Percentiles rank a stretch among this genome's conserved stretches.
Evolutionary conservation across 2,797 vertebrate species (phyloP).

Genomic region (Xenopus petersii): DNA sequence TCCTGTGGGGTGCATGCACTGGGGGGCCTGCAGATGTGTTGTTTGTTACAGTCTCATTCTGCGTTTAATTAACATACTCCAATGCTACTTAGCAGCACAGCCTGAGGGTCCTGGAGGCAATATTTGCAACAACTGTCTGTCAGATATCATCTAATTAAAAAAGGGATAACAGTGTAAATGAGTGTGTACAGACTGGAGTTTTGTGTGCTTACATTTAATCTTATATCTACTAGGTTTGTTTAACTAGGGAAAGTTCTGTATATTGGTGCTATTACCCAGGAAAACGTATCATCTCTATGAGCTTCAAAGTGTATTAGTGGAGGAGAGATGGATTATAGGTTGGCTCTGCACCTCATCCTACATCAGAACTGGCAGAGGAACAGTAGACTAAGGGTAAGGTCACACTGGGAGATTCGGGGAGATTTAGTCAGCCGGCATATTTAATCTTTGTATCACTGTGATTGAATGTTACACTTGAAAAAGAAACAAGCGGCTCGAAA

Average conservation of each 20-base stretch:
- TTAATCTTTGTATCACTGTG: no score
- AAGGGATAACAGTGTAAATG: constrained; percentile 25
- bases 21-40: constrained; percentile 51
- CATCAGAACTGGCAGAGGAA: no score
- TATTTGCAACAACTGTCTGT: constrained; percentile 40
- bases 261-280: no score
- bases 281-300: no score
- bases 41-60: constrained; percentile 59
- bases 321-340: no score
- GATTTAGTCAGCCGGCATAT: no score
- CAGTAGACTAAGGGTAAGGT: no score
- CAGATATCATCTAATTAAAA: constrained; percentile 43
- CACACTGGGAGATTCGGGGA: no score
- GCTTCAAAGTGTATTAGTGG: no score
- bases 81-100: constrained; percentile 70
- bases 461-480: no score
- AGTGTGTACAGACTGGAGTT: not conserved
- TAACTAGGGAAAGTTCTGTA: not conserved
- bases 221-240: not conserved
- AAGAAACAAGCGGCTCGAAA: no score
- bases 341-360: no score
- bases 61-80: constrained; percentile 74
- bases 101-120: constrained; percentile 53
- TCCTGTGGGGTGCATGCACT: constrained; percentile 8
- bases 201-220: not conserved